Conservation (phyloP, 2,888 invertebrate species). For the Epinotia brunnichana region DNA sequence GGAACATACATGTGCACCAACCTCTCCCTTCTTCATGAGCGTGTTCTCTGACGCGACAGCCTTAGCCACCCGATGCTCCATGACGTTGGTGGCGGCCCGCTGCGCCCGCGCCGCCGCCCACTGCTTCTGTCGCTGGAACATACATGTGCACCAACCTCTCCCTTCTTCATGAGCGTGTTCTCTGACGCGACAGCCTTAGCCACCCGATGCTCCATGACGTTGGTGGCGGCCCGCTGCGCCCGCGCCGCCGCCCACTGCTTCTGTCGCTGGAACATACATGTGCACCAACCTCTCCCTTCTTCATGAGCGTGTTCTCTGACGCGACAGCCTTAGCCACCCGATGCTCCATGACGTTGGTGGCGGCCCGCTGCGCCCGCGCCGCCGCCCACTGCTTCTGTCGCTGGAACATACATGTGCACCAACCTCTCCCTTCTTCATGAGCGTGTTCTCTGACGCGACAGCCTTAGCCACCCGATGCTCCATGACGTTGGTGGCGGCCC, state of each 20-base stretch:
- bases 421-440: conserved; percentile 85
- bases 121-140: too few species aligned
- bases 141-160: too few species aligned
- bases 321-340: conserved; percentile 85
- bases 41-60: conserved; percentile 85
- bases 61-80: conserved; percentile 86
- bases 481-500: conserved; percentile 86
- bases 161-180: conserved; percentile 86
- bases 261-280: too few species aligned
- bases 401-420: too few species aligned
- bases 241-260: conserved; percentile 89
- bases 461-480: conserved; percentile 86
- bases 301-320: conserved; percentile 86
- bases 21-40: conserved; percentile 85
- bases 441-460: conserved; percentile 83
- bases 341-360: conserved; percentile 85
- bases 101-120: conserved; percentile 87
- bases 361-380: conserved; percentile 87
- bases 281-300: conserved; percentile 81
- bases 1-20: too few species aligned
- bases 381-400: conserved; percentile 91
- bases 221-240: conserved; percentile 87
- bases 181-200: conserved; percentile 86
- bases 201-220: conserved; percentile 85
- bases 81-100: conserved; percentile 86